Base-by-base conservation (phyloP, 2,888 invertebrate genomes). In the Dasypogon diadema region DNA sequence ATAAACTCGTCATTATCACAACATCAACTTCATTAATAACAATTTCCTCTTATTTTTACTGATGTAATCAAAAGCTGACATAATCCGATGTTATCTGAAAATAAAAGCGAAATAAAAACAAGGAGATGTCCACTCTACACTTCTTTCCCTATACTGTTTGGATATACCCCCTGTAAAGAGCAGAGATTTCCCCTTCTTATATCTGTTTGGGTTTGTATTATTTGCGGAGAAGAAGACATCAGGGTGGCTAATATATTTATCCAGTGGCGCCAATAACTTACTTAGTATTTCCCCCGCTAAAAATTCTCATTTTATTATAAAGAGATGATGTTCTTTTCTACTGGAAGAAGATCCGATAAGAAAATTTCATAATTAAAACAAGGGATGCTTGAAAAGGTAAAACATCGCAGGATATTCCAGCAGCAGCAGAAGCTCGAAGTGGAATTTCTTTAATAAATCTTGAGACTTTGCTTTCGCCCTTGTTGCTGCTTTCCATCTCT, bases 311-410 rank as follows among this genome's bases (percentile, higher is more conserved):
- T 34, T 54, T 70, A 51, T 54, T 70, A 21, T 21, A 30, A 21
- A 30, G 16, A 12, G 26, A 14, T 18, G 34, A 1, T 37, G 51
- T 12, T 54, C 51, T 48, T 18, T 46, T 70, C 54, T 70, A 18
- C 34, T 54, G 21, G 18, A 51, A 34, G 70, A 70, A 51, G 54
- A 70, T 70, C 70, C 30, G 70, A 70, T 70, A 70, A 70, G 70
- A 70, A 70, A 70, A 70, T 54, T 70, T 54, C 70, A 70, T 70
- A 70, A 70, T 70, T 70, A 70, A 70, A 70, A 70, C 30, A 54
- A 70, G 70, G 70, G 70, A 21, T 54, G 54, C 26, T 46, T 54
- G 42, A 6, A 42, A 42, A 14, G n/a, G 48, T 48, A n/a, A n/a
- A n/a, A n/a, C n/a, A n/a, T n/a, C n/a, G n/a, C n/a, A n/a, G n/a